These are phyloP conservation scores for Luffia ferchaultella DNA, from an alignment of 2,888 invertebrate genomes.

Conservation along the genomic window DNA sequence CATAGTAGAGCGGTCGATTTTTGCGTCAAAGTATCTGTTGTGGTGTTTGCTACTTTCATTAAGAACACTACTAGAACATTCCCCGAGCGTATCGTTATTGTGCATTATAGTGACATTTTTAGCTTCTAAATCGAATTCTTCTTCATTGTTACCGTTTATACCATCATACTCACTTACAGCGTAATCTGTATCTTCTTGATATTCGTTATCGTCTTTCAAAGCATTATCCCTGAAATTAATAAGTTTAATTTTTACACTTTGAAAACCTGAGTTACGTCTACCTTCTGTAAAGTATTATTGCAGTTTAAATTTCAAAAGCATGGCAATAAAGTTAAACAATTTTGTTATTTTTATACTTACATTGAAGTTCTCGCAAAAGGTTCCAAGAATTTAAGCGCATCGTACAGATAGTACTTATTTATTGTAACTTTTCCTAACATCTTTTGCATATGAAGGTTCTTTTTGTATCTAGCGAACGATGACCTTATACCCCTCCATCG, in stretches of 20 bases:
- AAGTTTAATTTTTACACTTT: not conserved
- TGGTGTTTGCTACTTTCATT: not conserved
- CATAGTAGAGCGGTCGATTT: not conserved
- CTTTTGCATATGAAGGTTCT: conserved; percentile 16
- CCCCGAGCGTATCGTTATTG: not conserved
- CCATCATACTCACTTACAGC: not conserved
- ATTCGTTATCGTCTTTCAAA: not conserved
- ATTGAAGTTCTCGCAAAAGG: conserved; percentile 23
- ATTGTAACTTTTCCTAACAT: conserved; percentile 14
- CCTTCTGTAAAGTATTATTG: too few species aligned
- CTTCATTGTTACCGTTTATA: not conserved
- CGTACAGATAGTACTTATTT: conserved; percentile 26
- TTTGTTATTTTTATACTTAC: conserved; percentile 19
- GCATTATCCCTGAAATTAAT: not conserved
- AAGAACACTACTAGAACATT: not conserved
- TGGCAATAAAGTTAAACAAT: not conserved
- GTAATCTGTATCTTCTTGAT: not conserved
- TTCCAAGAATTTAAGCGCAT: conserved; percentile 24
- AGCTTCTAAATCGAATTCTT: not conserved
- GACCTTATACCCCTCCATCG: conserved; percentile 33
- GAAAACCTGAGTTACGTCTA: too few species aligned
- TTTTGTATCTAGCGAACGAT: conserved; percentile 26
- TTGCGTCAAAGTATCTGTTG: not conserved
- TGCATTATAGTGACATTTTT: not conserved
- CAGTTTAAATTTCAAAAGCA: too few species aligned